These are phyloP conservation scores for Philereme transversata DNA, from an alignment of 2,888 invertebrate genomes.

Conservation along the genomic window DNA sequence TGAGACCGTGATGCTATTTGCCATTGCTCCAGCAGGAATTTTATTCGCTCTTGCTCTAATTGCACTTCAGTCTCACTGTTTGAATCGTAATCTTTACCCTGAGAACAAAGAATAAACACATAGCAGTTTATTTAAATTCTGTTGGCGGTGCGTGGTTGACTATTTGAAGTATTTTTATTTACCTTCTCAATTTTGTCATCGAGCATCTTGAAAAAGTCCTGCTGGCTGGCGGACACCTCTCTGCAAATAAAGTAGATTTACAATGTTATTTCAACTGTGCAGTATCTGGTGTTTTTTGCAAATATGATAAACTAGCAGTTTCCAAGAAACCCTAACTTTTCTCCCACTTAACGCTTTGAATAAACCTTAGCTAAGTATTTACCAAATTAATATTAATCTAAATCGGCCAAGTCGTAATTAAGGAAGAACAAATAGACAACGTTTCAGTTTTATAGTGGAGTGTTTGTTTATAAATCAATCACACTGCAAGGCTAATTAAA, in stretches of 20 bases:
- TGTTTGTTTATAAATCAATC: no score
- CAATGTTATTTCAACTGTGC: neutral
- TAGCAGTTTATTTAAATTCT: neutral
- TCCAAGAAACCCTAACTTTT: no score
- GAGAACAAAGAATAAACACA: slow-evolving; percentile 29
- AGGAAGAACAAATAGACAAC: no score
- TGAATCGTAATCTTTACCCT: slow-evolving; percentile 93
- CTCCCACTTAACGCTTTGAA: no score
- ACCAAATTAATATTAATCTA: no score
- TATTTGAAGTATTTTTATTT: neutral
- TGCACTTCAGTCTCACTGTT: slow-evolving; percentile 89
- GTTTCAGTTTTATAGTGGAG: no score
- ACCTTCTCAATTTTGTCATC: slow-evolving; percentile 96
- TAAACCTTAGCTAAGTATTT: no score
- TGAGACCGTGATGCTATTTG: slow-evolving; percentile 85
- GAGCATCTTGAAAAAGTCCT: slow-evolving; percentile 96
- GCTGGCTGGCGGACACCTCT: slow-evolving; percentile 94
- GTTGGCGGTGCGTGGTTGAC: neutral
- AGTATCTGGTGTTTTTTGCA: no score
- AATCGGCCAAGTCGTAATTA: no score
- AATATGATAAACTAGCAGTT: no score
- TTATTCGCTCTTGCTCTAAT: slow-evolving; percentile 87
- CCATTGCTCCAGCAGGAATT: slow-evolving; percentile 89
- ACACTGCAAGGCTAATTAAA: no score
- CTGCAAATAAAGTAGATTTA: slow-evolving; percentile 72